phyloP scores from a whole-genome alignment of 1,140 invertebrate genomes.

The Tetraneura akinire region DNA sequence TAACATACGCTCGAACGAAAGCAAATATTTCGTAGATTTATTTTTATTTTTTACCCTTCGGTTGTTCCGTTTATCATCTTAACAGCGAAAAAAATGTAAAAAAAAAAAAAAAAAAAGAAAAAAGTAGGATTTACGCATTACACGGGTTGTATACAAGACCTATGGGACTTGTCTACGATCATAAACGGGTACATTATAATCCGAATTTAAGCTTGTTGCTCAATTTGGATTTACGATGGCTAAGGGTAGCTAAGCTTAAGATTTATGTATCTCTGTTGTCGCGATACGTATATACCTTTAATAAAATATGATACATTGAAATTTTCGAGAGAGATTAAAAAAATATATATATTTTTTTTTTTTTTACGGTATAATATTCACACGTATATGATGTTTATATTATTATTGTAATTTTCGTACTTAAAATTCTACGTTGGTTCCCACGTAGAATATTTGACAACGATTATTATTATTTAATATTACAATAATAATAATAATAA shows the following conservation, averaged over 20 bases:
- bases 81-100: no score
- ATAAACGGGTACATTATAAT: slow-evolving; percentile 39
- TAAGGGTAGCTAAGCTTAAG: slow-evolving; percentile 35
- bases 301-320: slow-evolving; percentile 18
- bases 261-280: slow-evolving; percentile 19
- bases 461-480: no score
- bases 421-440: no score
- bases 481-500: no score
- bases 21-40: neutral
- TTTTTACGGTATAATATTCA: no score
- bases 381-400: no score
- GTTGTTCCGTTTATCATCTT: neutral
- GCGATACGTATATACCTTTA: slow-evolving; percentile 22
- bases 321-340: neutral
- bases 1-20: neutral
- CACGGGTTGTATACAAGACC: slow-evolving; percentile 39
- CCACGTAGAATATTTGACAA: no score
- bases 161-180: slow-evolving; percentile 46
- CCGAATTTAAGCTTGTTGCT: slow-evolving; percentile 41
- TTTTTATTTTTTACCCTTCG: slow-evolving; percentile 7
- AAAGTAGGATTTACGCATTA: slow-evolving; percentile 37
- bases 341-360: slow-evolving; percentile 17
- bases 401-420: no score
- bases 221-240: slow-evolving; percentile 45
- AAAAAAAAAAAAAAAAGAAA: neutral